Base-by-base conservation (phyloP, 2,113 vertebrate species). In the Chroicocephalus ridibundus region DNA sequence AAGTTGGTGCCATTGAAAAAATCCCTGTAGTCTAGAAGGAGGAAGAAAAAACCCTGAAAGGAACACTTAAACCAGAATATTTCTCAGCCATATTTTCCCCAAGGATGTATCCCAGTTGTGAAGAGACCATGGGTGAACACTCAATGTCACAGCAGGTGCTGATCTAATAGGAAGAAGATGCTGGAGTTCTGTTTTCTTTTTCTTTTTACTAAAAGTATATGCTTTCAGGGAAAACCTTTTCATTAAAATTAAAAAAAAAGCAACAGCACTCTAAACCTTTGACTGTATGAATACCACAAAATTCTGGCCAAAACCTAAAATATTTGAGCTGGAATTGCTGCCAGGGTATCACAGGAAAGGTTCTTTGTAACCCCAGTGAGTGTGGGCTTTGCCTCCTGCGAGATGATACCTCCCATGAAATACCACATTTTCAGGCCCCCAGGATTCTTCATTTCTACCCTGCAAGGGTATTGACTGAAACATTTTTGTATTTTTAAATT, bases 261-360 rank as follows among this genome's bases (percentile, higher is more conserved):
- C 42, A 47, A 47, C 7, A 36, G 13, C 13, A 42, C 42, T 11
- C 6, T 78, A 57, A 84, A 70, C 20, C 8, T 88, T 77, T 92
- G 64, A 46, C 71, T 82, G 29, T 38, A 62, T n/a, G 69, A 93
- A 84, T 74, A 84, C 85, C 88, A 68, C 71, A 92, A 40, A 29
- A 64, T 89, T 93, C 88, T 96, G 60, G 46, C 91, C 80, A 78
- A 94, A 92, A 16, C 76, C 78, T 82, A 52, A 95, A 90, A 57
- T 95, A 93, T 70, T 92, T 86, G 34, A 70, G 58, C 82, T 88
- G 77, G 72, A 92, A 61, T 77, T 72, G 21, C 72, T 95, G 49
- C 60, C 9, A 11, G 55, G 21, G 9, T 84, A 26, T 57, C 31
- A 40, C 38, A 84, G 95, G 72, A 81, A 57, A 82, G 61, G 40